Evolutionary conservation across 2,113 vertebrate genomes (phyloP).

Genomic region (Panthera uncia): DNA sequence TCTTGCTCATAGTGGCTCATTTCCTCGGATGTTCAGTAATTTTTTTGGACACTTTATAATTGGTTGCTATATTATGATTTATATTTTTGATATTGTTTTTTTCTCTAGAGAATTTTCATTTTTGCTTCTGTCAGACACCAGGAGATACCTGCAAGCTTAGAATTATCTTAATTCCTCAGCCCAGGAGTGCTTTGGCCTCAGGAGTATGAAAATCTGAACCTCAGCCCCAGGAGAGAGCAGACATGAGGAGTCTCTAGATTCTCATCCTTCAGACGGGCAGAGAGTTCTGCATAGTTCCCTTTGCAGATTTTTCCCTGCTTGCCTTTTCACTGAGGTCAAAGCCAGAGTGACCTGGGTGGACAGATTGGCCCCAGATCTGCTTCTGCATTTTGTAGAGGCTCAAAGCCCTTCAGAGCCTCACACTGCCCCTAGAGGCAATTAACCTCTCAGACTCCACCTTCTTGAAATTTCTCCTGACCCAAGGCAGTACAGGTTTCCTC

Average conservation of each 20-base stretch:
- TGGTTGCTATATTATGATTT: not conserved
- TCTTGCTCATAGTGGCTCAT: not conserved
- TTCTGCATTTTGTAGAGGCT: not conserved
- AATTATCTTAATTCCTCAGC: not conserved
- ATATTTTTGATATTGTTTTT: not conserved
- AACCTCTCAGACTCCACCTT: not conserved
- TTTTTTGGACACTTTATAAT: not conserved
- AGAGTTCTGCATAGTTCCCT: not conserved
- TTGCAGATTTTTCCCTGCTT: not conserved
- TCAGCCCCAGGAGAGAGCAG: not conserved
- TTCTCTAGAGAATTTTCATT: not conserved
- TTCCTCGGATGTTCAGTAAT: not conserved
- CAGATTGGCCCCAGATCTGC: not conserved
- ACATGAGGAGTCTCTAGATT: not conserved
- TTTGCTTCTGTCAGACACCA: conserved; percentile 7
- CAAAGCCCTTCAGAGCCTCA: not conserved
- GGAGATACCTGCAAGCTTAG: not conserved
- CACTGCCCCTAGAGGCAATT: not conserved
- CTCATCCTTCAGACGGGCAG: not conserved
- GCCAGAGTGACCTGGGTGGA: not conserved
- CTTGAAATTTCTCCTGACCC: not conserved
- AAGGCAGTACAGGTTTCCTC: not conserved
- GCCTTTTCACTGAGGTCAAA: not conserved
- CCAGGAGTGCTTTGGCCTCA: not conserved
- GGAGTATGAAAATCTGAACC: not conserved